These are phyloP conservation scores for Chlorodrepanis virens DNA, from an alignment of 2,113 vertebrate species.

Conservation along the genomic window DNA sequence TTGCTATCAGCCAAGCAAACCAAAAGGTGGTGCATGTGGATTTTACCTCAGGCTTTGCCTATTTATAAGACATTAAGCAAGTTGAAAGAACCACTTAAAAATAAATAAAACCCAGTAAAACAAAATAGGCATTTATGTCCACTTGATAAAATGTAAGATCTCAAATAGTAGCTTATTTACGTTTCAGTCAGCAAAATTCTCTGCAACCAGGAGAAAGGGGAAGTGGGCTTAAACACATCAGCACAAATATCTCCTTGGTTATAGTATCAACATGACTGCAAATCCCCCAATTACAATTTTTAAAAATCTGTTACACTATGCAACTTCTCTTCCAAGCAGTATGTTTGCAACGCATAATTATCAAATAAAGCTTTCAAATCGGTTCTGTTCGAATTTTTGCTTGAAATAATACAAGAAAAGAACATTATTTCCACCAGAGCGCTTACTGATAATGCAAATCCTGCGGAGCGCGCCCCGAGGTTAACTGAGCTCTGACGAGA, in stretches of 20 bases:
- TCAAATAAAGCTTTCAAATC: not conserved
- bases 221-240: not conserved
- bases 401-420: not conserved
- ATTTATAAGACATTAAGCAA: not conserved
- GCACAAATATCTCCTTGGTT: not conserved
- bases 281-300: not conserved
- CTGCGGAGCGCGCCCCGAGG: not conserved
- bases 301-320: accelerated
- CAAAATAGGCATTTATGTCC: not conserved
- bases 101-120: not conserved
- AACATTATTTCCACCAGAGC: not conserved
- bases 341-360: accelerated
- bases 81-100: not conserved
- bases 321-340: not conserved
- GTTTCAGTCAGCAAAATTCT: not conserved
- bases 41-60: not conserved
- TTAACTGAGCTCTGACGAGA: not conserved
- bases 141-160: not conserved
- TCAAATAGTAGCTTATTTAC: not conserved
- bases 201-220: not conserved
- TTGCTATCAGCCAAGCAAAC: not conserved
- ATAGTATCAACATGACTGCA: not conserved
- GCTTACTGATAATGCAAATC: not conserved
- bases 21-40: accelerated
- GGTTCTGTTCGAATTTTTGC: not conserved